Evolutionary conservation across 2,797 vertebrate genomes (phyloP).

Genomic region (Etheostoma nigrum): DNA sequence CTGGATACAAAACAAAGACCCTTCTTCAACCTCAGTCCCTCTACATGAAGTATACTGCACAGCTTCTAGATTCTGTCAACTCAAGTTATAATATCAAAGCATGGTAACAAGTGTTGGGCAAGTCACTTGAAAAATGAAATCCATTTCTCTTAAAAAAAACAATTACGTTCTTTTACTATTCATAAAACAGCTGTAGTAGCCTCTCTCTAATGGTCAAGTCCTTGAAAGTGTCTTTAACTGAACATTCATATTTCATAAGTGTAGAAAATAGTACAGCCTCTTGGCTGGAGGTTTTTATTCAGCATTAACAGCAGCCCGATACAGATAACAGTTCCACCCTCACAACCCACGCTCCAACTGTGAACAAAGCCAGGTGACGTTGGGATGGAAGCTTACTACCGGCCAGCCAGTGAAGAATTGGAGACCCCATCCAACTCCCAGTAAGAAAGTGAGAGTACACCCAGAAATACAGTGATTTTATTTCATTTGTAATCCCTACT

Average conservation of each 20-base stretch:
- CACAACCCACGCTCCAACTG: not conserved
- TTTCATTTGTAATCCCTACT: not conserved
- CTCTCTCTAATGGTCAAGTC: not conserved
- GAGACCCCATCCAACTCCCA: not conserved
- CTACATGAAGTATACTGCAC: not conserved
- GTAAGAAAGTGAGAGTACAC: not conserved
- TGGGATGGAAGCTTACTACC: not conserved
- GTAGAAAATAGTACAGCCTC: not conserved
- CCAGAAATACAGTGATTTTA: not conserved
- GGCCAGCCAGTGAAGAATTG: not conserved
- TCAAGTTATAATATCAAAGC: not conserved
- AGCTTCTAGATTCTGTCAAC: not conserved
- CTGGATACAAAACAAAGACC: constrained; percentile 10
- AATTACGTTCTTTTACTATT: not conserved
- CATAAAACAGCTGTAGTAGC: not conserved
- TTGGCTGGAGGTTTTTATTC: not conserved
- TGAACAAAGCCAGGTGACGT: not conserved
- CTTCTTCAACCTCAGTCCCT: too few relatives aligned
- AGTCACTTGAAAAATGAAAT: not conserved
- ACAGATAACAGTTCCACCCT: not conserved
- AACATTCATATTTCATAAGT: too few relatives aligned
- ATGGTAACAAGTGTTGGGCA: not conserved
- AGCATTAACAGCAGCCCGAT: not conserved
- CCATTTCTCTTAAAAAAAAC: too few relatives aligned
- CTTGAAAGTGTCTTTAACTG: too few relatives aligned